Evolutionary conservation across 2,888 invertebrate species (phyloP).

Genomic region (Anthoptus insignis): DNA sequence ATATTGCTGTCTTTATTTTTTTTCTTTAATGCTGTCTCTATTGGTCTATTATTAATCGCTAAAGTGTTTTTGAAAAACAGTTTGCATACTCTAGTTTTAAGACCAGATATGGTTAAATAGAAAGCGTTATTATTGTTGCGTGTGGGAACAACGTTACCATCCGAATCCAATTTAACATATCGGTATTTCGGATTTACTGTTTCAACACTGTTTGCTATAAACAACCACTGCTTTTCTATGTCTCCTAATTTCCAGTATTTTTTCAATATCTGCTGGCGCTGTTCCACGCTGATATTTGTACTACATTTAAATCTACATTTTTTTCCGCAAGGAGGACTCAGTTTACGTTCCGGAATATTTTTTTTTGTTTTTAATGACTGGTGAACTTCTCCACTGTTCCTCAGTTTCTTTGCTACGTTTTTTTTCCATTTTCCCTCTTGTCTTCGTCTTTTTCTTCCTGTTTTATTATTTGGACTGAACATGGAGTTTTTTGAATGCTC

Average conservation of each 20-base stretch:
- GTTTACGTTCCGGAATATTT: constrained; percentile 31
- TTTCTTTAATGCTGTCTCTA: constrained; percentile 16
- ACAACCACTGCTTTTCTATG: constrained; percentile 30
- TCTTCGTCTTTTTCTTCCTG: constrained; percentile 33
- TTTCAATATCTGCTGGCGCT: constrained; percentile 33
- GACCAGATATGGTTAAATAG: constrained; percentile 36
- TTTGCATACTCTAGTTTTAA: constrained; percentile 45
- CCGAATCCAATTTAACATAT: constrained; percentile 29
- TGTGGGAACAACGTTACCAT: constrained; percentile 26
- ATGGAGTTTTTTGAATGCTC: constrained; percentile 14
- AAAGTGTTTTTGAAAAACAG: constrained; percentile 41
- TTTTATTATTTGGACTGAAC: constrained; percentile 7
- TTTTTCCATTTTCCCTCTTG: constrained; percentile 37
- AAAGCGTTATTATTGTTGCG: constrained; percentile 32
- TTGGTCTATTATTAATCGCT: constrained; percentile 41
- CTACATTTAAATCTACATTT: constrained; percentile 40
- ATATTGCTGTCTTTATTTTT: constrained; percentile 18
- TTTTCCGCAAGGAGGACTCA: constrained; percentile 35
- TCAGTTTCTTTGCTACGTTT: constrained; percentile 33
- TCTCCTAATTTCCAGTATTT: constrained; percentile 38
- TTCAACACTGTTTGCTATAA: constrained; percentile 26
- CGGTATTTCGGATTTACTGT: constrained; percentile 27
- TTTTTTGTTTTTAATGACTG: constrained; percentile 31
- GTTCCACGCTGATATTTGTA: constrained; percentile 24
- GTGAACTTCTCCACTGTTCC: constrained; percentile 35